Conservation (phyloP, 2,888 invertebrate genomes). For the Elysia crispata region DNA sequence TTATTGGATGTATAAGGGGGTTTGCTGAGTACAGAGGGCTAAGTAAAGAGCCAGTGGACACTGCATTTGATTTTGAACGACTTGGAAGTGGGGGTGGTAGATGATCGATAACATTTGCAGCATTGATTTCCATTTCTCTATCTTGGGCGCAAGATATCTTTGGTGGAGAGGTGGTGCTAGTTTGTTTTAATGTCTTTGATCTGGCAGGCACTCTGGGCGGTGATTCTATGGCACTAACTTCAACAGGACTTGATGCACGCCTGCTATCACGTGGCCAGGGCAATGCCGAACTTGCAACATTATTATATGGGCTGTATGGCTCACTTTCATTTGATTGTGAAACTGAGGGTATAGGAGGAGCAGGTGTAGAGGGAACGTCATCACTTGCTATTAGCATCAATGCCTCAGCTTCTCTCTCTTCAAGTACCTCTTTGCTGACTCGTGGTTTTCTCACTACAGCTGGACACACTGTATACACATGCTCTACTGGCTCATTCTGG, state of each 20-base stretch:
- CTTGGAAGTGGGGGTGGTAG: not conserved
- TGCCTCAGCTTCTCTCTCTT: constrained; percentile 43
- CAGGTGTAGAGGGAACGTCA: not conserved
- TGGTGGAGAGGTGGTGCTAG: not conserved
- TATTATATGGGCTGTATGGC: not conserved
- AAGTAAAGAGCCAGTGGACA: not conserved
- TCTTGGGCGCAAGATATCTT: not conserved
- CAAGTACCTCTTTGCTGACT: constrained; percentile 32
- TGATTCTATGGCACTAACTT: too few relatives aligned
- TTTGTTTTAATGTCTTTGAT: not conserved
- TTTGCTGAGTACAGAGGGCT: not conserved
- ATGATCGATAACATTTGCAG: too few relatives aligned
- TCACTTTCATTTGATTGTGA: not conserved
- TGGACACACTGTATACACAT: constrained; percentile 55
- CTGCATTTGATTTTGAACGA: not conserved
- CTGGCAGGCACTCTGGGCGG: not conserved
- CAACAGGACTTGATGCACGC: too few relatives aligned
- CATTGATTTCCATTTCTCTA: too few relatives aligned
- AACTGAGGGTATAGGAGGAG: not conserved
- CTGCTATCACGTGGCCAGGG: not conserved
- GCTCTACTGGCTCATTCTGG: constrained; percentile 54
- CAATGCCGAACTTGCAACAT: not conserved
- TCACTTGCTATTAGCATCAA: constrained; percentile 32
- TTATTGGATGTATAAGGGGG: not conserved
- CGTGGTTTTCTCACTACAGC: constrained; percentile 50